Conservation (phyloP, 1,140 invertebrate species). For the Leguminivora glycinivorella region DNA sequence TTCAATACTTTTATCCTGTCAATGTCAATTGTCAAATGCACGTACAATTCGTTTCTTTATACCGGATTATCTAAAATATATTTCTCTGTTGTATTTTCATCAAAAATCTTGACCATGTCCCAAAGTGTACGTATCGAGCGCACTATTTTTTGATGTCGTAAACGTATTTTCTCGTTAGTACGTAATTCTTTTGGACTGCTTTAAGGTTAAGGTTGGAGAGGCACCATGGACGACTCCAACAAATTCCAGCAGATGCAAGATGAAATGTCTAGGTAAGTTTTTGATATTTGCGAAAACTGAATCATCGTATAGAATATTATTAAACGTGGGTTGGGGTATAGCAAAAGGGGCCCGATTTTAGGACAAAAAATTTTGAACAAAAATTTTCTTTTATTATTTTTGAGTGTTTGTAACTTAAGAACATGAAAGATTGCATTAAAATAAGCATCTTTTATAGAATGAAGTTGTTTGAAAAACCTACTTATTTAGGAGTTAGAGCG, state of each 20-base stretch:
- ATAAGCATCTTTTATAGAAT: no score
- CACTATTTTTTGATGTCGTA: slow-evolving; percentile 34
- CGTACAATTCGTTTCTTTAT: background rate
- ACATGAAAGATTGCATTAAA: no score
- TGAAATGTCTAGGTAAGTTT: slow-evolving; percentile 87
- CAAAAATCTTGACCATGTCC: slow-evolving; percentile 32
- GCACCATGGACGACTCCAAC: slow-evolving; percentile 71
- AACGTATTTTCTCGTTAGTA: slow-evolving; percentile 48
- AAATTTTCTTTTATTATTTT: no score
- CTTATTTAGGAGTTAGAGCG: no score
- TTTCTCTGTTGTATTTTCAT: background rate
- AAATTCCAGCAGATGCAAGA: slow-evolving; percentile 87
- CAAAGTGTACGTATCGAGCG: slow-evolving; percentile 50
- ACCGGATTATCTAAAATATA: background rate
- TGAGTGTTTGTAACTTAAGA: no score
- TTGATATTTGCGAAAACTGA: slow-evolving; percentile 22
- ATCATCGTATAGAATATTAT: background rate
- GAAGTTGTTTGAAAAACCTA: no score
- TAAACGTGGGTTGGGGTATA: no score
- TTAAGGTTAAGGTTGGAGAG: slow-evolving; percentile 61
- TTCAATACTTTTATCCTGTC: no score
- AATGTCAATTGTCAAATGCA: slow-evolving; percentile 4
- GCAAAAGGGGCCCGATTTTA: no score
- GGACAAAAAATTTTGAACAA: no score
- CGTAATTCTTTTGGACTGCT: slow-evolving; percentile 70